Percentiles rank a stretch among this genome's conserved stretches.
These are phyloP conservation scores for Fragum fragum DNA, from an alignment of 2,888 invertebrate genomes.

Conservation along the genomic window DNA sequence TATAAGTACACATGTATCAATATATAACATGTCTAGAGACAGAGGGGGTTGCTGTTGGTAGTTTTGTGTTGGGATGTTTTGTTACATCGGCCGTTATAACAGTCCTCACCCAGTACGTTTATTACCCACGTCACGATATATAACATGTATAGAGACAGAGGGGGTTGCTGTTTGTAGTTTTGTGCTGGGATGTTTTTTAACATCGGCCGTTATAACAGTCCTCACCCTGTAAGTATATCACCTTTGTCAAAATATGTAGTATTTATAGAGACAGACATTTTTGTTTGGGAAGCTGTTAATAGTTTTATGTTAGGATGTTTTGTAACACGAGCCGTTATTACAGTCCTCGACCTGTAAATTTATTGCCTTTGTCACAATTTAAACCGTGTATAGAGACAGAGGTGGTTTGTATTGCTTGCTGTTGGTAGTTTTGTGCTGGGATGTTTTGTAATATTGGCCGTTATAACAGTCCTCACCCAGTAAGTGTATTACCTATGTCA, in stretches of 20 bases:
- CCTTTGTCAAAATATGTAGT: background rate
- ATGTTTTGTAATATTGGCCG: slow-evolving; percentile 13
- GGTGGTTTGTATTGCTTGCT: too few relatives aligned
- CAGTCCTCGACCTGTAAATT: slow-evolving; percentile 8
- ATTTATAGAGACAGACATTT: slow-evolving; percentile 8
- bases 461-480: slow-evolving; percentile 11
- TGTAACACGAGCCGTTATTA: slow-evolving; percentile 15
- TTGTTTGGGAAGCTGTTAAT: background rate
- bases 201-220: slow-evolving; percentile 8
- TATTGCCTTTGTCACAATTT: slow-evolving; percentile 1
- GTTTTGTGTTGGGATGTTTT: slow-evolving; percentile 7
- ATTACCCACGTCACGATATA: too few relatives aligned
- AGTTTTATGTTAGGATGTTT: slow-evolving; percentile 20
- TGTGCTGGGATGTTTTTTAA: slow-evolving; percentile 16
- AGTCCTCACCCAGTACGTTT: slow-evolving; percentile 8
- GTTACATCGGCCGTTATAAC: slow-evolving; percentile 15
- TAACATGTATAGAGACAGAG: slow-evolving; percentile 17
- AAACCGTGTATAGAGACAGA: background rate
- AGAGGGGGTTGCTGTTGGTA: slow-evolving; percentile 14
- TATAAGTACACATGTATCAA: too few relatives aligned
- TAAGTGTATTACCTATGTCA: slow-evolving; percentile 12
- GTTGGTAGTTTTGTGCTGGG: slow-evolving; percentile 1
- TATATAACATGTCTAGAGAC: slow-evolving; percentile 9
- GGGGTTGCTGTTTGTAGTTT: slow-evolving; percentile 18
- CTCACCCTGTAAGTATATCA: too few relatives aligned